Evolutionary conservation across 2,113 vertebrate species (phyloP).

Genomic region (Hyperopisus bebe): DNA sequence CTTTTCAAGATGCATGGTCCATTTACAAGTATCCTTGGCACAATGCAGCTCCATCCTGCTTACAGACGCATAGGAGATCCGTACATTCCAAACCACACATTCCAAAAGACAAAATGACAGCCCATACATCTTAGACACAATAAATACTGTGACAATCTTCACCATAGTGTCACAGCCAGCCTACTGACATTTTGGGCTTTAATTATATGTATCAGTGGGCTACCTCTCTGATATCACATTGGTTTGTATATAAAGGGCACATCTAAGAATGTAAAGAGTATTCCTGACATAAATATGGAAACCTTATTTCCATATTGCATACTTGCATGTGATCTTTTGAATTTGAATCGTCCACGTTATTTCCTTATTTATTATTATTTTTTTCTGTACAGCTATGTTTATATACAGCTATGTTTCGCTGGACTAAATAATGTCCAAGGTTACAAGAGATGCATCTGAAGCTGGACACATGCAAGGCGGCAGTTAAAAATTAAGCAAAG

Average conservation of each 20-base stretch:
- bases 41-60: background rate
- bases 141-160: background rate
- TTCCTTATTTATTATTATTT: background rate
- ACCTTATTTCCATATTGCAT: background rate
- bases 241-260: background rate
- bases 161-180: background rate
- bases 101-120: background rate
- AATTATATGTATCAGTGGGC: background rate
- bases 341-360: background rate
- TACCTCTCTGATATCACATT: background rate
- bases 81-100: background rate
- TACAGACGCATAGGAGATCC: background rate
- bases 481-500: background rate
- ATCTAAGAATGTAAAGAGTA: background rate
- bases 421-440: background rate
- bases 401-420: no score
- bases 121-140: background rate
- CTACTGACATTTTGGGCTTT: background rate
- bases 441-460: background rate
- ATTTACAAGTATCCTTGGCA: background rate
- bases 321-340: background rate
- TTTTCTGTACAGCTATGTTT: background rate
- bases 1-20: background rate
- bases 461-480: background rate
- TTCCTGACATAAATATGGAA: background rate